phyloP scores from a whole-genome alignment of 2,888 invertebrate species.

The Andrena hattorfiana region DNA sequence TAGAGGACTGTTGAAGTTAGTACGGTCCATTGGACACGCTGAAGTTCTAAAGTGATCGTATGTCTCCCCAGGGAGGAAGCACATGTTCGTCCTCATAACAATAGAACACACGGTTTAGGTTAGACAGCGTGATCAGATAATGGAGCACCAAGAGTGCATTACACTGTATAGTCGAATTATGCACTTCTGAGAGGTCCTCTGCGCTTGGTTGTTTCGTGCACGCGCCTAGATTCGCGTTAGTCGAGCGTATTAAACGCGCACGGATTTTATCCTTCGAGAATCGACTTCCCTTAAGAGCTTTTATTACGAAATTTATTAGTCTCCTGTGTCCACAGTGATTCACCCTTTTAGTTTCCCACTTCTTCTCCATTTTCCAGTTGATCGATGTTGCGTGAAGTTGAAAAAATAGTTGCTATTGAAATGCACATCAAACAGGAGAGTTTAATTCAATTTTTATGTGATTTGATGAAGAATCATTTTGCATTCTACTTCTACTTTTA shows the following conservation, averaged over 20 bases:
- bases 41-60: conserved; percentile 48
- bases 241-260: not conserved
- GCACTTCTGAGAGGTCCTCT: conserved; percentile 45
- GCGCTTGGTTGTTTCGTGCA: conserved; percentile 7
- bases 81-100: conserved; percentile 51
- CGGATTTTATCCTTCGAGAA: not conserved
- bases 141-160: conserved; percentile 63
- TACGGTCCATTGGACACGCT: conserved; percentile 19
- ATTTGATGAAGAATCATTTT: too few relatives aligned
- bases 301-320: not conserved
- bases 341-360: too few relatives aligned
- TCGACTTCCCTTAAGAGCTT: conserved; percentile 1
- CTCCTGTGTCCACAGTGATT: too few relatives aligned
- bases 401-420: too few relatives aligned
- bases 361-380: too few relatives aligned
- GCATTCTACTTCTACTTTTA: too few relatives aligned
- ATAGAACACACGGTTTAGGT: conserved; percentile 47
- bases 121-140: conserved; percentile 54
- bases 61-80: conserved; percentile 32
- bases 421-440: too few relatives aligned
- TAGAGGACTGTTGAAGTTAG: conserved; percentile 6
- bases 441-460: too few relatives aligned
- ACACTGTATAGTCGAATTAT: conserved; percentile 57
- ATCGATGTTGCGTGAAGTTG: too few relatives aligned
- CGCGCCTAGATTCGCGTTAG: conserved; percentile 7